Conservation (phyloP, 2,113 vertebrate genomes). For the Thamnophis sirtalis region DNA sequence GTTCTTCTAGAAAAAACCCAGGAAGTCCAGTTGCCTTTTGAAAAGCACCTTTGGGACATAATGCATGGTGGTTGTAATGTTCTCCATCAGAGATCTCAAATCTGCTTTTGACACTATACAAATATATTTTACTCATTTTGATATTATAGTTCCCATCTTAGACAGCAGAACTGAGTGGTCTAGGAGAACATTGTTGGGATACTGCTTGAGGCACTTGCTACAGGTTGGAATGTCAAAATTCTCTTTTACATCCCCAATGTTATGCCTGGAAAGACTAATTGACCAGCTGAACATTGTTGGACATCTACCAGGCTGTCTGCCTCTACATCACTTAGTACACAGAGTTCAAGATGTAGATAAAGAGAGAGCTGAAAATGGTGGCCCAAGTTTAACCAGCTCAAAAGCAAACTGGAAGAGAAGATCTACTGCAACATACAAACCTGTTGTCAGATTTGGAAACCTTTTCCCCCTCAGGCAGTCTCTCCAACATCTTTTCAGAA, state of each 20-base stretch:
- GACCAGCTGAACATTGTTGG: not conserved
- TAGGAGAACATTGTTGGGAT: not conserved
- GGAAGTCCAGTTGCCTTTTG: not conserved
- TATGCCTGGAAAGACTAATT: not conserved
- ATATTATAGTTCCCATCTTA: not conserved
- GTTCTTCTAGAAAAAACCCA: not conserved
- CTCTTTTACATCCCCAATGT: not conserved
- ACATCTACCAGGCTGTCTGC: not conserved
- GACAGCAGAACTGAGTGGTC: not conserved
- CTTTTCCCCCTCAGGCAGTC: not conserved
- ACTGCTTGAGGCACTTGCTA: not conserved
- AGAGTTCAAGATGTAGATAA: not conserved
- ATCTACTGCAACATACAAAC: not conserved
- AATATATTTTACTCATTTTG: not conserved
- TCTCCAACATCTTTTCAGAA: not conserved
- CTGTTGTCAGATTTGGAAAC: not conserved
- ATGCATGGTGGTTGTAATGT: not conserved
- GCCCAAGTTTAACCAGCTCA: not conserved
- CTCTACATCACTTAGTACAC: not conserved
- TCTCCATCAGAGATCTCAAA: not conserved
- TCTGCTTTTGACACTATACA: not conserved
- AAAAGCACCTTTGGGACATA: not conserved
- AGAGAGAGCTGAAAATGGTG: not conserved
- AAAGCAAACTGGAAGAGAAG: not conserved
- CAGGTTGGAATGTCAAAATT: not conserved